phyloP scores from a whole-genome alignment of 1,140 invertebrate species.

The Heterodera schachtii region DNA sequence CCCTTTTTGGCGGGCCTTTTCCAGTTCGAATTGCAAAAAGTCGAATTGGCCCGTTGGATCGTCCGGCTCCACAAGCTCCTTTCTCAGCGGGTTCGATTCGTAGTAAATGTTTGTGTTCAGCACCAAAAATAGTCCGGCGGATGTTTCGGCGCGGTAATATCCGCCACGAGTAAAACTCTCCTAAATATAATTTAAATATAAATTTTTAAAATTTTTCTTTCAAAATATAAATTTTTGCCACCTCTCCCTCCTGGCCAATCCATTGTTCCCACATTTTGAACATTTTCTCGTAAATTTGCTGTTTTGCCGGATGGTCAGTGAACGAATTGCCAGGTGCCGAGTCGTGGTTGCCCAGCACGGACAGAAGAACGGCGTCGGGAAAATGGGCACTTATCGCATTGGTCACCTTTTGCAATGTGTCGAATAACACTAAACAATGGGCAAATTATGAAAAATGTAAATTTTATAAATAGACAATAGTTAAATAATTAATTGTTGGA shows the following conservation, averaged over 20 bases:
- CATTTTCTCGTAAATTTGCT: slow-evolving; percentile 44
- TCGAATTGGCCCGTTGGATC: slow-evolving; percentile 60
- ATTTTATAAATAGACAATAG: background rate
- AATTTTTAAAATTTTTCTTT: too few relatives aligned
- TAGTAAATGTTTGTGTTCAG: slow-evolving; percentile 64
- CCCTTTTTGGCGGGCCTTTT: slow-evolving; percentile 34
- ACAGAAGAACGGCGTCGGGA: slow-evolving; percentile 45
- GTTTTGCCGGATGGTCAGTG: slow-evolving; percentile 38
- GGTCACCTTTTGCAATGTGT: slow-evolving; percentile 45
- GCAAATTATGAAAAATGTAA: background rate
- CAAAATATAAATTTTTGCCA: slow-evolving; percentile 30
- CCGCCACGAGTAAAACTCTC: slow-evolving; percentile 55
- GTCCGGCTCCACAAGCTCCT: slow-evolving; percentile 46
- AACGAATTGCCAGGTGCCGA: slow-evolving; percentile 56
- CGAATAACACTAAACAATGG: slow-evolving; percentile 48
- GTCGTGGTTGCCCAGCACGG: slow-evolving; percentile 61
- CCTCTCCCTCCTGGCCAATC: slow-evolving; percentile 46
- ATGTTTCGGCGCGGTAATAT: slow-evolving; percentile 47
- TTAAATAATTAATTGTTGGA: too few relatives aligned
- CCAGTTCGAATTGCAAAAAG: slow-evolving; percentile 52
- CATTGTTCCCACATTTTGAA: slow-evolving; percentile 55
- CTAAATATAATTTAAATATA: too few relatives aligned
- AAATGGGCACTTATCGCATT: slow-evolving; percentile 33
- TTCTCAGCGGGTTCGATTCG: slow-evolving; percentile 38
- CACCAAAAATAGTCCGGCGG: slow-evolving; percentile 47